Evolutionary conservation across 2,113 vertebrate genomes (phyloP), one percentile per base, ranked within the genome.

Genomic region (Microcebus jonahi): DNA sequence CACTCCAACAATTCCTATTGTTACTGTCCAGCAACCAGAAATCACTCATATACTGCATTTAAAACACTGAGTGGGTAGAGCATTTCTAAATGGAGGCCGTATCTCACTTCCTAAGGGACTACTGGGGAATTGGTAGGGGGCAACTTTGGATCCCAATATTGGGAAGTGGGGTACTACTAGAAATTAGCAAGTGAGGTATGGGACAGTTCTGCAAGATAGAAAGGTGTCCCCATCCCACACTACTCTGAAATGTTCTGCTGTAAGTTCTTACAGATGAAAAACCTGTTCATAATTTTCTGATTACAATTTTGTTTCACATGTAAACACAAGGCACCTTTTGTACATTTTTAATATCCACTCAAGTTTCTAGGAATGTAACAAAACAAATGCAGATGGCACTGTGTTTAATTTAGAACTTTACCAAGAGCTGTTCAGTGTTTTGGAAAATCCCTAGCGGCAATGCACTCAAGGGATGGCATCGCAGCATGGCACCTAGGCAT

Each of bases 401-500:
- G 31, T 17, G 21, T 70, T 34, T 48, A 21, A 73, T 21, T 45
- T 29, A 75, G 42, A 84, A 36, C 23, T 75, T 53, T 8, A 71
- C 65, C 36, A n/a, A 48, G 65, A 70, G 65, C 57, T 48, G 36
- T 36, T 61, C 18, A 5, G 18, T 36, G 31, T 70, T 61, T 9
- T 25, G 36, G 65, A 61, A 91, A 89, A 57, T 79, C 18, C 2
- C 42, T 5, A 12, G 17, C 1, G 3, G 15, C 63, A 10, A 1
- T 1, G 25, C 53, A 42, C 48, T 84, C 27, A 0, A 5, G 14
- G 23, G 34, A 27, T 3, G 5, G 18, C 29, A 0, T 0, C 0
- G 31, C 20, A 1, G 1, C 31, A 0, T 20, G 1, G 9, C 48
- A 9, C 80, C 73, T 31, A 6, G 13, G 0, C 9, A 0, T 4